Conservation (phyloP, 2,113 vertebrate genomes). For the Pseudopipra pipra region DNA sequence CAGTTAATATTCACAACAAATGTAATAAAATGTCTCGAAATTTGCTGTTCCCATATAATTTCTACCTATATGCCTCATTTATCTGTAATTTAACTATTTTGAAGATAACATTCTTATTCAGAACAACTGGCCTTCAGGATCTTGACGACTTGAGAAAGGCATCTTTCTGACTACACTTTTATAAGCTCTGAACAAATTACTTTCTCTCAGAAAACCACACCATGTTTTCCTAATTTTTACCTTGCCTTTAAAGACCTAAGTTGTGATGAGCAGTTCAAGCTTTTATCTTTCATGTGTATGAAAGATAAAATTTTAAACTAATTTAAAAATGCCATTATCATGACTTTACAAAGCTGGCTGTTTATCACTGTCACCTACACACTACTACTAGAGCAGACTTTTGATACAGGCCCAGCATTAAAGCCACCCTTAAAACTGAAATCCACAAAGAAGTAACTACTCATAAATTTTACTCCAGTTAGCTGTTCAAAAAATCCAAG, state of each 20-base stretch:
- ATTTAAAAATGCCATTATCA: neutral
- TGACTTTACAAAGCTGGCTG: neutral
- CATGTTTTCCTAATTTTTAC: neutral
- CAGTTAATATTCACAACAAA: neutral
- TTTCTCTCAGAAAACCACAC: neutral
- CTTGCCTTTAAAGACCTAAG: neutral
- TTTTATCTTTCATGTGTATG: neutral
- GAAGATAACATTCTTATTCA: neutral
- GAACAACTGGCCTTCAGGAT: neutral
- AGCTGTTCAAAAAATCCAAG: neutral
- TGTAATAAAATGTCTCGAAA: neutral
- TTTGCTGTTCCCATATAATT: neutral
- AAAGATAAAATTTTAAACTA: neutral
- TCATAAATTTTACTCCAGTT: neutral
- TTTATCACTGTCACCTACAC: neutral
- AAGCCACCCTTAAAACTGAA: neutral
- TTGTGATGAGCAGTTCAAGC: neutral
- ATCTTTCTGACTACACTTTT: neutral
- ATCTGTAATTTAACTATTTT: neutral
- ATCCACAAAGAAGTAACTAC: neutral
- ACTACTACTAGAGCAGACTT: neutral
- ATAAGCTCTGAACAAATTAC: neutral
- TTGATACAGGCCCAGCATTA: neutral
- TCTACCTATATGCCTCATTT: neutral
- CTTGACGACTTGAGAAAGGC: neutral